Evolutionary conservation across 2,113 vertebrate species (phyloP).

Genomic region (Cottus gobio): DNA sequence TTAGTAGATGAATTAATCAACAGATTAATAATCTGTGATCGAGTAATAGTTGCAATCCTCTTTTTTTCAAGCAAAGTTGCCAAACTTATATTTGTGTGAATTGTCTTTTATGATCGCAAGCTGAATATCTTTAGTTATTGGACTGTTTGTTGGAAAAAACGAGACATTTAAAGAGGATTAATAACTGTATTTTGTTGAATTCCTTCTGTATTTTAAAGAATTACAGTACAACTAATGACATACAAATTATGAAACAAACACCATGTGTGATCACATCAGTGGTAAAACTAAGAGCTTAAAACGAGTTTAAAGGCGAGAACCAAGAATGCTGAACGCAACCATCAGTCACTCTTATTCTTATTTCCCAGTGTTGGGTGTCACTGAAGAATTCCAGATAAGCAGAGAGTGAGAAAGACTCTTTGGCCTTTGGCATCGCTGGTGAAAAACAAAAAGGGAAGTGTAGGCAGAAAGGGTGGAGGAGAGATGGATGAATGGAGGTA

Average conservation of each 20-base stretch:
- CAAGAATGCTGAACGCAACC: constrained; percentile 1
- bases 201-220: background rate
- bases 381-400: constrained; percentile 34
- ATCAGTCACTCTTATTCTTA: background rate
- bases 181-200: background rate
- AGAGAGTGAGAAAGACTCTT: constrained; percentile 28
- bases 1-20: background rate
- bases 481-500: constrained; percentile 65
- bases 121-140: background rate
- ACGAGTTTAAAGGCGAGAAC: constrained; percentile 1
- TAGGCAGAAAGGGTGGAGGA: constrained; percentile 36
- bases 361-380: constrained; percentile 42
- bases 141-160: background rate
- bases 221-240: background rate
- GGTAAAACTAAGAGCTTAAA: background rate
- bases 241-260: background rate
- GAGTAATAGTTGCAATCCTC: background rate
- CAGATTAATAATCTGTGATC: background rate
- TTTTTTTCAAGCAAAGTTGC: background rate
- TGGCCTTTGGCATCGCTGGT: constrained; percentile 32
- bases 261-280: constrained; percentile 1
- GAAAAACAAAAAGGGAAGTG: constrained; percentile 50
- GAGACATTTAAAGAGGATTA: background rate
- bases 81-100: background rate
- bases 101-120: background rate